phyloP scores from a whole-genome alignment of 2,888 invertebrate genomes.

The Clunio marinus region DNA sequence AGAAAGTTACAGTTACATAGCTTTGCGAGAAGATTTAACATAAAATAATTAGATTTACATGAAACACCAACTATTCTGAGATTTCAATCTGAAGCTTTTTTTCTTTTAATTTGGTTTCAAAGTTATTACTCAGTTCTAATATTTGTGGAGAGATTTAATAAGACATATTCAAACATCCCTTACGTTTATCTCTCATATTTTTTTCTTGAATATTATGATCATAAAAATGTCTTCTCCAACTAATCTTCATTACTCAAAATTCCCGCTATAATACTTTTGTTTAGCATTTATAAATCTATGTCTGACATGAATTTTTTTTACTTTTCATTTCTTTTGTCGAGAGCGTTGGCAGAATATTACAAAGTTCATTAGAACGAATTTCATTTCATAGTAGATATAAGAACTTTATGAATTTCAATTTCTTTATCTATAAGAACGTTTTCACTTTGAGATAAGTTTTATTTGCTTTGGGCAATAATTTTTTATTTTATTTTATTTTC shows the following conservation, averaged over 20 bases:
- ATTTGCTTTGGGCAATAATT: too few relatives aligned
- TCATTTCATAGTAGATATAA: too few relatives aligned
- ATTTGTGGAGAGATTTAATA: background rate
- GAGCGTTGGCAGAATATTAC: too few relatives aligned
- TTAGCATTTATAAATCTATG: background rate
- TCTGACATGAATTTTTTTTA: background rate
- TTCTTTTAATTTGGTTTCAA: too few relatives aligned
- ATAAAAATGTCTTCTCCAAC: background rate
- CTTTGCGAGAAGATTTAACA: constrained; percentile 1
- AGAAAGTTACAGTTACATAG: background rate
- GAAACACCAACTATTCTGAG: background rate
- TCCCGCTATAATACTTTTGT: constrained; percentile 10
- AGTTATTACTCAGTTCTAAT: constrained; percentile 12
- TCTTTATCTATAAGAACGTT: too few relatives aligned
- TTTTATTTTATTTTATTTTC: background rate
- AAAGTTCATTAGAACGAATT: too few relatives aligned
- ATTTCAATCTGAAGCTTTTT: background rate
- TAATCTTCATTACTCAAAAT: background rate
- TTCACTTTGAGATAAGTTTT: too few relatives aligned
- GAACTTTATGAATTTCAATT: too few relatives aligned
- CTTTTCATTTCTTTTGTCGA: too few relatives aligned
- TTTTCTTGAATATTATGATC: background rate
- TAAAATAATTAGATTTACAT: constrained; percentile 7
- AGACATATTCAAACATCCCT: constrained; percentile 4
- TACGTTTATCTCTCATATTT: too few relatives aligned